A percentile compares a stretch with the other conserved stretches of the same genome.
Evolutionary conservation across 2,797 vertebrate genomes (phyloP).

Genomic region (Rhabdomys pumilio): DNA sequence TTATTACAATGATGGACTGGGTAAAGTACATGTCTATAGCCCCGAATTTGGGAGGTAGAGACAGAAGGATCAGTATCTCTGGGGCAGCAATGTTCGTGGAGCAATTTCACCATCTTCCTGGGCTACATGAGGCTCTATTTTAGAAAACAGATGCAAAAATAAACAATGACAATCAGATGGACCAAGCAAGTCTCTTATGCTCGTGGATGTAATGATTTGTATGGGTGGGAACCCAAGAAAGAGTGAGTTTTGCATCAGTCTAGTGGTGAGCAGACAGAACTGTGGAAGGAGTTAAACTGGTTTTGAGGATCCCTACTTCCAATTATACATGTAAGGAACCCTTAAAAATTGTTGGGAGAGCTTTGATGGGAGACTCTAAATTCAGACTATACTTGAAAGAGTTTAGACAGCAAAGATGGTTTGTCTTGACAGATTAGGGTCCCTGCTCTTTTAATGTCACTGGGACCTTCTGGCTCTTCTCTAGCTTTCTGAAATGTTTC

Average conservation of each 20-base stretch:
- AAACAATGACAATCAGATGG: neutral
- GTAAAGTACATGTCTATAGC: neutral
- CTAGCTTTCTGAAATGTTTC: neutral
- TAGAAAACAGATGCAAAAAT: neutral
- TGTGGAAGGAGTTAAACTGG: neutral
- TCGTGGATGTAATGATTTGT: neutral
- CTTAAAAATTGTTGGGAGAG: neutral
- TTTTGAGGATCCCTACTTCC: neutral
- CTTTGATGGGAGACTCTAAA: neutral
- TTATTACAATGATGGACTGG: neutral
- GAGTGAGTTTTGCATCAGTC: neutral
- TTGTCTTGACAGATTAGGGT: neutral
- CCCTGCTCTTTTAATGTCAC: neutral
- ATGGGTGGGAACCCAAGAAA: neutral
- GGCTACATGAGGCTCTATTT: neutral
- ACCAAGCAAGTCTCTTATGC: neutral
- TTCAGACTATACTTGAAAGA: neutral
- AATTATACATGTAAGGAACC: neutral
- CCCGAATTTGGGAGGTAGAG: neutral
- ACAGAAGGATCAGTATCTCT: neutral
- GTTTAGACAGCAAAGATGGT: constrained; percentile 9
- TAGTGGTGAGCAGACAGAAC: neutral
- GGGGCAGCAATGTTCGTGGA: neutral
- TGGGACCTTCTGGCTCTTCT: neutral
- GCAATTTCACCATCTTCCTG: neutral